phyloP scores from a whole-genome alignment of 1,140 invertebrate species.

The Drosophila guanche region DNA sequence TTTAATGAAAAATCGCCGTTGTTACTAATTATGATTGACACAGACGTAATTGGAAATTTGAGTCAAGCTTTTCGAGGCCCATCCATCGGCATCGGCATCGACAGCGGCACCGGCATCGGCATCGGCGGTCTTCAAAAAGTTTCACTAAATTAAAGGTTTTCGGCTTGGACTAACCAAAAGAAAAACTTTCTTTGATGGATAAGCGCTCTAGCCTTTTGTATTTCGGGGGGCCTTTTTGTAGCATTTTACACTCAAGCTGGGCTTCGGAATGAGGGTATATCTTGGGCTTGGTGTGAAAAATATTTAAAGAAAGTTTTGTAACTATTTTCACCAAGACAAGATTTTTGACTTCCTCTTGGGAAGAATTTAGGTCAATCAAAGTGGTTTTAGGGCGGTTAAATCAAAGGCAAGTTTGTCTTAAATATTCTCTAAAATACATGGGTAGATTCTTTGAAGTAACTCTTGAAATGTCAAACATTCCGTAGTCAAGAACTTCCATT shows the following conservation, averaged over 20 bases:
- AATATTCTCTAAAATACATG: neutral
- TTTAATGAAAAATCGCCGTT: slow-evolving; percentile 82
- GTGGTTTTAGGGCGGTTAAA: too few relatives aligned
- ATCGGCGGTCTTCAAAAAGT: slow-evolving; percentile 78
- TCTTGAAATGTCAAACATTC: neutral
- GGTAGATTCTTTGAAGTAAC: neutral
- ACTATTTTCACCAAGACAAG: neutral
- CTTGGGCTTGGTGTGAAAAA: slow-evolving; percentile 58
- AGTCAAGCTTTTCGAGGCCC: slow-evolving; percentile 66
- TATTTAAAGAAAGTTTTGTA: slow-evolving; percentile 60
- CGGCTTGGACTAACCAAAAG: slow-evolving; percentile 63
- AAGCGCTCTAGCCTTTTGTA: slow-evolving; percentile 43
- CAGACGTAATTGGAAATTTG: slow-evolving; percentile 83
- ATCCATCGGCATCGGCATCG: slow-evolving; percentile 14
- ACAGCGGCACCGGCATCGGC: slow-evolving; percentile 25
- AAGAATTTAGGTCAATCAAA: slow-evolving; percentile 27
- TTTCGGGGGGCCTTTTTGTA: slow-evolving; percentile 23
- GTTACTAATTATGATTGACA: slow-evolving; percentile 84
- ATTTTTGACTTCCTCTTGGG: slow-evolving; percentile 8
- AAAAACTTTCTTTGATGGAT: slow-evolving; percentile 78
- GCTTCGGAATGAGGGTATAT: slow-evolving; percentile 11
- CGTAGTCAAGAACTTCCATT: slow-evolving; percentile 17
- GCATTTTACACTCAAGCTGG: slow-evolving; percentile 19
- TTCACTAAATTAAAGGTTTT: slow-evolving; percentile 80
- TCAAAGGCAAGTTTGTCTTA: neutral